Conservation (phyloP, 2,888 invertebrate species). For the Syritta pipiens region DNA sequence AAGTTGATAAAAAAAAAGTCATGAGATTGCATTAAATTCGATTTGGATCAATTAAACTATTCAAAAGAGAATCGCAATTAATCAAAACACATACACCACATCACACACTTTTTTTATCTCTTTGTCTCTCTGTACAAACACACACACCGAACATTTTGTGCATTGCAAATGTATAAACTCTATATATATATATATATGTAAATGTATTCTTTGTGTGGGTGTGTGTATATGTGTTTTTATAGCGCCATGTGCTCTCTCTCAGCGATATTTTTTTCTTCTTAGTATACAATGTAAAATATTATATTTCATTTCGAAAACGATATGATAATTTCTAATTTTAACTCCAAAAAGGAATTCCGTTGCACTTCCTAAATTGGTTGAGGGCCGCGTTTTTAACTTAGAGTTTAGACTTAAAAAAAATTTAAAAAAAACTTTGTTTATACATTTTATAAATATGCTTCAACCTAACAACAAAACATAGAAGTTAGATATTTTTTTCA, state of each 20-base stretch:
- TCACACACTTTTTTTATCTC: too few relatives aligned
- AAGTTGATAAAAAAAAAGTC: constrained; percentile 80
- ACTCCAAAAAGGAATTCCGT: background rate
- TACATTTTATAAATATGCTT: constrained; percentile 24
- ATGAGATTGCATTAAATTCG: background rate
- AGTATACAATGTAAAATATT: constrained; percentile 34
- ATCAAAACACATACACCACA: background rate
- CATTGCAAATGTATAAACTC: background rate
- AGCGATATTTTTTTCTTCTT: too few relatives aligned
- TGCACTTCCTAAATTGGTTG: constrained; percentile 11
- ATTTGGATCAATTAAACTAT: background rate
- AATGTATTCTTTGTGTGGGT: constrained; percentile 11
- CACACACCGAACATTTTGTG: background rate
- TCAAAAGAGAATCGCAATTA: background rate
- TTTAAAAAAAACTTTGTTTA: background rate
- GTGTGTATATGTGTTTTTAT: constrained; percentile 39
- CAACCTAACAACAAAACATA: constrained; percentile 10
- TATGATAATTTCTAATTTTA: constrained; percentile 4
- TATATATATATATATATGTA: background rate
- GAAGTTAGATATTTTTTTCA: background rate
- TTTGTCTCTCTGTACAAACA: too few relatives aligned
- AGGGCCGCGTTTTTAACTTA: constrained; percentile 11
- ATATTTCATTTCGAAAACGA: constrained; percentile 13
- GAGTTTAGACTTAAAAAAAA: too few relatives aligned
- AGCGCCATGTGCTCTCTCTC: constrained; percentile 48